Base-by-base conservation (phyloP, 2,888 invertebrate genomes). In the Prosapia bicincta region DNA sequence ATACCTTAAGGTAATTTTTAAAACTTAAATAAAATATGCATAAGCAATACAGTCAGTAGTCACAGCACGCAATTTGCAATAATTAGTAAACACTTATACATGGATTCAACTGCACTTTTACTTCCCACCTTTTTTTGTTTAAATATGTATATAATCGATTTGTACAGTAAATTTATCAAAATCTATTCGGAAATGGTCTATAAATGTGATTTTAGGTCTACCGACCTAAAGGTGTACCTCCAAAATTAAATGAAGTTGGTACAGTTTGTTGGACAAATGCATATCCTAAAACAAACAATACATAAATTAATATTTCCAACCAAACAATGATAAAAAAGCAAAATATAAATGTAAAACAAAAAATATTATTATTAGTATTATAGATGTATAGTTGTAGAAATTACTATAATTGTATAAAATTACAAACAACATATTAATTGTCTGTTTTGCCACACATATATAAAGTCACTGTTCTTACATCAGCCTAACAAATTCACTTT, bases 241-340 rank as follows among this genome's bases (percentile, higher is more conserved):
- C 94, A 85, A 98, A 98, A 86, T 98, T 97, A 87, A 98, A 98
- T 81, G 93, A 92, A 78, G 93, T 91, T 78, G 98, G 98, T 81
- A 98, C 95, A 83, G 94, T 92, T 83, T 95, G 95, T 82, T 96
- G 95, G 77, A 92, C 90, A 84, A 96, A 96, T 81, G 91, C 90
- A 83, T 94, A 96, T 80, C 94, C 91, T 91, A 84, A 65, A 85
- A 85, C 76, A 78, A 77, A 77, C 15, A 54, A 68, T 54, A 54
- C 30, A 30, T 9, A 6, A 6, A 30, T 30, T 30, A 30, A 30
- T 30, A 30, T 9, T 30, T 30, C n/a, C n/a, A n/a, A n/a, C n/a
- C n/a, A n/a, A n/a, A n/a, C n/a, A n/a, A n/a, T n/a, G n/a, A n/a
- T n/a, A n/a, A n/a, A n/a, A n/a, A n/a, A n/a, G n/a, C n/a, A n/a